Percentiles rank a stretch among this genome's conserved stretches.
Evolutionary conservation across 2,113 vertebrate genomes (phyloP).

Genomic region (Porphyrio hochstetteri): DNA sequence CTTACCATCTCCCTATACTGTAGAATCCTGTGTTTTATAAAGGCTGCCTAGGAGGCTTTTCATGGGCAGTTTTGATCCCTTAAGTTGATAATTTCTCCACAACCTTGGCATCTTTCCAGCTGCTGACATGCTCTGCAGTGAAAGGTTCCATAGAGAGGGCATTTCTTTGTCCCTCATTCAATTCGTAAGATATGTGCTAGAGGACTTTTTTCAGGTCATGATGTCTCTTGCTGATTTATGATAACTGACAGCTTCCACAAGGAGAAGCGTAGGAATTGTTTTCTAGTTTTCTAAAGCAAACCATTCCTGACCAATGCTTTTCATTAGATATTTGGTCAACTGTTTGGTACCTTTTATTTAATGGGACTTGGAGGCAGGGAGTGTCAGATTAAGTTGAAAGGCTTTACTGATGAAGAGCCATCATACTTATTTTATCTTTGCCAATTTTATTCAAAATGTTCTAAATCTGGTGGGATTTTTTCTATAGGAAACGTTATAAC

Average conservation of each 20-base stretch:
- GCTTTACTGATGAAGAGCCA: not conserved
- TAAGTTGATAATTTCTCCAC: not conserved
- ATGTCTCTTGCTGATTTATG: not conserved
- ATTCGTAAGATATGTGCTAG: not conserved
- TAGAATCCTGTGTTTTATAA: not conserved
- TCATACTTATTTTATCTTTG: not conserved
- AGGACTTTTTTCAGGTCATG: not conserved
- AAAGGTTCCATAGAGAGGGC: not conserved
- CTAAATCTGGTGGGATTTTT: not conserved
- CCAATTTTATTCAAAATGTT: not conserved
- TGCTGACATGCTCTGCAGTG: constrained; percentile 17
- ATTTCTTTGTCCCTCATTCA: not conserved
- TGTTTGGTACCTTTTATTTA: not conserved
- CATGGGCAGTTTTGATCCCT: not conserved
- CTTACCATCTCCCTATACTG: not conserved
- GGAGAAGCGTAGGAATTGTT: not conserved
- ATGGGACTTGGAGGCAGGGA: not conserved
- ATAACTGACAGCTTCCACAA: not conserved
- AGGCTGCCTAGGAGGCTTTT: accelerated
- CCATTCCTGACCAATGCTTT: not conserved
- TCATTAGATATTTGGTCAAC: not conserved
- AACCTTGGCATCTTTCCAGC: not conserved
- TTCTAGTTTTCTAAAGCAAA: not conserved
- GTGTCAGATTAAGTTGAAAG: not conserved
- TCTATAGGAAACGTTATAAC: not conserved